A percentile compares a stretch with the other conserved stretches of the same genome.
phyloP scores from a whole-genome alignment of 1,140 invertebrate species.

The Cataglyphis hispanica region DNA sequence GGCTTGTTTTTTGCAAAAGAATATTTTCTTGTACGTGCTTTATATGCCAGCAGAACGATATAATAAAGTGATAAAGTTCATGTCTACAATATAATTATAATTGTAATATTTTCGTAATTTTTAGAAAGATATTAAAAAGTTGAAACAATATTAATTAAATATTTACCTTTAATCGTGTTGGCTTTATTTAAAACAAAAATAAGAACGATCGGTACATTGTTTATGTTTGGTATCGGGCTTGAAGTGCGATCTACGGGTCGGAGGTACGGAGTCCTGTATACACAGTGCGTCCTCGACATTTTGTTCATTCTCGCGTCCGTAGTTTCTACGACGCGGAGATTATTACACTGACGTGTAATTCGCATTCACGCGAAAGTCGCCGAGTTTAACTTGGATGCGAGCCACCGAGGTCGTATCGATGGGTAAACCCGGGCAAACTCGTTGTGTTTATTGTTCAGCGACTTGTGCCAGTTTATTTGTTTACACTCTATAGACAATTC shows the following conservation, averaged over 20 bases:
- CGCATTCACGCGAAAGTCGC: conserved; percentile 62
- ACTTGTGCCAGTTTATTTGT: neutral
- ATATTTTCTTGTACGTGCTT: neutral
- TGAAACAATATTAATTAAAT: neutral
- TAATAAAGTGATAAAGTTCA: neutral
- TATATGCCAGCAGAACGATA: neutral
- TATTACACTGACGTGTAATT: conserved; percentile 36
- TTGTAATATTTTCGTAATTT: neutral
- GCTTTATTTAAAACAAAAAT: neutral
- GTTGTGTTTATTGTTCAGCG: conserved; percentile 62
- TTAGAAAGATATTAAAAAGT: neutral
- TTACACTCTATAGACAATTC: neutral
- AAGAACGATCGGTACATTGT: neutral
- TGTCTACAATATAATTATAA: neutral
- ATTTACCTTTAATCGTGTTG: neutral
- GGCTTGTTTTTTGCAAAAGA: neutral
- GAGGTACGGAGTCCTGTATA: neutral
- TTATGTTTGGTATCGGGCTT: conserved; percentile 16
- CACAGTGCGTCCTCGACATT: conserved; percentile 56
- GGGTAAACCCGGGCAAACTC: conserved; percentile 52
- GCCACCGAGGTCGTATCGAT: conserved; percentile 70
- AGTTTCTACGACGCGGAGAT: conserved; percentile 27
- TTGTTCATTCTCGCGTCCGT: conserved; percentile 63
- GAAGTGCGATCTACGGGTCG: neutral
- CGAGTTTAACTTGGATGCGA: conserved; percentile 78